Conservation (phyloP, 2,888 invertebrate species). For the Lymantria dispar region DNA sequence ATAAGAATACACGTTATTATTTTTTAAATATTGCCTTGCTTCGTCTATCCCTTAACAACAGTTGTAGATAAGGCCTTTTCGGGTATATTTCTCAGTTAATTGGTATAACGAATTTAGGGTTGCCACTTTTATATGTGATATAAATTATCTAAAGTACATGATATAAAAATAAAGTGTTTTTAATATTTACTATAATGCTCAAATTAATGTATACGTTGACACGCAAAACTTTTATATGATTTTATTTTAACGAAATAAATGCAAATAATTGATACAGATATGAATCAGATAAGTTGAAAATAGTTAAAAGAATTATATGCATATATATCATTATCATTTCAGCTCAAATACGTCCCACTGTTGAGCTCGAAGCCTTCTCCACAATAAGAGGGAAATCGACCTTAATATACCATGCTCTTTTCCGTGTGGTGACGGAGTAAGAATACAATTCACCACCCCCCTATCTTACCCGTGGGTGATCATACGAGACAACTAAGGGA, state of each 20-base stretch:
- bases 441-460: no score
- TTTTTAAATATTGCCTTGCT: neutral
- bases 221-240: neutral
- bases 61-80: conserved; percentile 51
- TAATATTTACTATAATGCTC: neutral
- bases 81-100: conserved; percentile 59
- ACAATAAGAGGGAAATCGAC: no score
- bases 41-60: conserved; percentile 46
- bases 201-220: neutral
- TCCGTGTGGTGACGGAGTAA: no score
- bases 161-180: neutral
- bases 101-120: conserved; percentile 45
- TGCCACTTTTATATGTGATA: neutral
- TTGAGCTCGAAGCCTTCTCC: no score
- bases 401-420: no score
- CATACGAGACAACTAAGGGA: no score
- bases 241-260: neutral
- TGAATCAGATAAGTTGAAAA: no score
- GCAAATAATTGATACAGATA: no score
- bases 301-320: no score
- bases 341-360: no score
- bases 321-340: no score
- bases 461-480: no score
- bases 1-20: neutral
- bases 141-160: neutral